Evolutionary conservation across 2,888 invertebrate species (phyloP).

Genomic region (Byasa hedistus): DNA sequence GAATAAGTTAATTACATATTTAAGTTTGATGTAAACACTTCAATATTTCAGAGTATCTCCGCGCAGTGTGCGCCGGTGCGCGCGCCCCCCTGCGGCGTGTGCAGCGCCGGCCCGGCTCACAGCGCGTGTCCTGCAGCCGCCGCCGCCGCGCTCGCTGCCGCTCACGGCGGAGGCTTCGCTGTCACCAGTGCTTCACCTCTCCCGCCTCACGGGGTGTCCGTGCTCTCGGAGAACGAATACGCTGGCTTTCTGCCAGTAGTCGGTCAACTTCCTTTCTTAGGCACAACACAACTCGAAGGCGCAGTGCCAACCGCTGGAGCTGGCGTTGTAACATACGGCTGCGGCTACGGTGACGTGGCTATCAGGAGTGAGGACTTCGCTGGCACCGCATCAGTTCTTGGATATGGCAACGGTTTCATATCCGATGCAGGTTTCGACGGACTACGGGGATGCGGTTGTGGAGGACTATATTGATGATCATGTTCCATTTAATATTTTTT

Average conservation of each 20-base stretch:
- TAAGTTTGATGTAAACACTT: not conserved
- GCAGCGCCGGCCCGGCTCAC: not conserved
- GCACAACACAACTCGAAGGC: constrained; percentile 35
- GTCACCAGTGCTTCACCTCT: constrained; percentile 13
- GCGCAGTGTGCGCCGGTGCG: not conserved
- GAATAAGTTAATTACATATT: not conserved
- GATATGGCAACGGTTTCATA: not conserved
- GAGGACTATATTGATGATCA: not conserved
- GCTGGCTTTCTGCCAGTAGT: constrained; percentile 38
- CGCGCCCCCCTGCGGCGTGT: not conserved
- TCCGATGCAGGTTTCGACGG: not conserved
- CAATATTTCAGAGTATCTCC: constrained; percentile 2
- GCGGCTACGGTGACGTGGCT: constrained; percentile 33
- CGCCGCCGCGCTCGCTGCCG: constrained; percentile 3
- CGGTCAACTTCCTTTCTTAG: constrained; percentile 37
- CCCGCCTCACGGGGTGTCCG: constrained; percentile 14
- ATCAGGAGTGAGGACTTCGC: constrained; percentile 29
- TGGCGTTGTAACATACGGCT: constrained; percentile 33
- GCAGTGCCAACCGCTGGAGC: constrained; percentile 33
- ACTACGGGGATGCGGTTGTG: constrained; percentile 11
- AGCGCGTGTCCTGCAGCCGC: not conserved
- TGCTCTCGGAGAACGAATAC: constrained; percentile 40
- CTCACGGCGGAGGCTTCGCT: constrained; percentile 20
- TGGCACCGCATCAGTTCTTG: not conserved
- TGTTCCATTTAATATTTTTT: too few species aligned